Evolutionary conservation across 1,140 invertebrate genomes (phyloP), one percentile per base, ranked within the genome.

Genomic region (Magallana gigas): DNA sequence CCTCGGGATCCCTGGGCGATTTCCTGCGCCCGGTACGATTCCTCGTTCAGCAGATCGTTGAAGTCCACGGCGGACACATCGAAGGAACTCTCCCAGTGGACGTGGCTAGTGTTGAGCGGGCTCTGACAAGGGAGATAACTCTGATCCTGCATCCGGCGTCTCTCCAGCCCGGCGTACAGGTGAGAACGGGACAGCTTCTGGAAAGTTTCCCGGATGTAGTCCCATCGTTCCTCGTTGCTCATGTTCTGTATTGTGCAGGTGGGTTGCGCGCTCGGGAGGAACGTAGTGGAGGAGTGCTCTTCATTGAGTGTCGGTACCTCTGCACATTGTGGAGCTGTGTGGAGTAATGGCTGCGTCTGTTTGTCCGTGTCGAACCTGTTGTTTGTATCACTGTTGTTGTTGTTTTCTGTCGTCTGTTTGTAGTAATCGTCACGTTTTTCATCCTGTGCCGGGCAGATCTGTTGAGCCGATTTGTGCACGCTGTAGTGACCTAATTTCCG

Each of bases 361-460:
- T 29, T 71, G 9, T 71, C 68, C 23, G 60, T 62, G 18, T 36
- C 68, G 23, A 29, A 29, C 18, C 3, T 71, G 36, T 62, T 62
- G 60, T 71, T 71, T 18, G 23, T 71, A 29, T n/a, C n/a, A n/a
- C n/a, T n/a, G n/a, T 71, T 62, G 60, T 71, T 71, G 68, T 71
- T 71, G 68, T 71, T 11, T 71, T 71, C 68, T 29, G 23, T 71
- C 9, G 68, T 71, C 36, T 29, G 68, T 71, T 23, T 71, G 68
- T 7, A 71, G 23, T 71, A 71, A 71, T 12, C 18, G 9, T 29
- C 68, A 29, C 36, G 68, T 36, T 62, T 62, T 1, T 23, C 68
- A 18, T 71, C 7, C 8, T 71, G 68, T 23, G 23, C 23, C 8
- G 5, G 11, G 8, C 36, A 14, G 6, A 29, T 29, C 12, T 29